A percentile compares a stretch with the other conserved stretches of the same genome.
Evolutionary conservation across 2,113 vertebrate genomes (phyloP).

Genomic region (Heliornis fulica): DNA sequence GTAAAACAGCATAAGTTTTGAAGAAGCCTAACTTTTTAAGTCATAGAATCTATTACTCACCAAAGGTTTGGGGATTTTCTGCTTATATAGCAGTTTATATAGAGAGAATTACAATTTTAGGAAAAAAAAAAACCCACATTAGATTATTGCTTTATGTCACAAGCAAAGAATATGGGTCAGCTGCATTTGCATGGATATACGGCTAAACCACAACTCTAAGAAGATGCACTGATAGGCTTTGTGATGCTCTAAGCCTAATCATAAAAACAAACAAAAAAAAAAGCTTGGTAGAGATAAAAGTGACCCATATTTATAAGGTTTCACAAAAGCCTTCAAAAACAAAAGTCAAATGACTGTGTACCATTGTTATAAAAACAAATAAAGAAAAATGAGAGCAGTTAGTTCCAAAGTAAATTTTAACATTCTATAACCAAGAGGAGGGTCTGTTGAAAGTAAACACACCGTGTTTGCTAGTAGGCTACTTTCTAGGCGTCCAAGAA

Average conservation of each 20-base stretch:
- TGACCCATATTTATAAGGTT: background rate
- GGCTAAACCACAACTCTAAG: background rate
- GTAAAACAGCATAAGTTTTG: background rate
- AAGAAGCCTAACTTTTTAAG: background rate
- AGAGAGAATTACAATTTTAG: background rate
- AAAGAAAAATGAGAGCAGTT: background rate
- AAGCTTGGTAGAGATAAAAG: background rate
- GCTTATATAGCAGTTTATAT: background rate
- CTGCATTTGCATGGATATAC: background rate
- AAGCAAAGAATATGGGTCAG: constrained; percentile 17
- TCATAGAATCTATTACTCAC: background rate
- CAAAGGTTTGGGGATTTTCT: background rate
- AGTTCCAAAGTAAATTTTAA: background rate
- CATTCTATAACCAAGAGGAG: background rate
- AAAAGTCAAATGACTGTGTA: background rate
- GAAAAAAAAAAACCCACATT: background rate
- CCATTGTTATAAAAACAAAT: background rate
- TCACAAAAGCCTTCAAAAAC: background rate
- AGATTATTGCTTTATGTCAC: background rate
- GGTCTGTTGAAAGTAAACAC: background rate
- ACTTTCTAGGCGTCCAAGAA: background rate
- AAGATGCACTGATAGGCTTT: background rate
- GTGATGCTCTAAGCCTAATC: background rate
- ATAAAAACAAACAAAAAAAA: background rate
- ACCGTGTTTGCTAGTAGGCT: background rate